Percentiles rank a stretch among this genome's conserved stretches.
phyloP scores from a whole-genome alignment of 2,888 invertebrate species.

The Epirrita christyi region DNA sequence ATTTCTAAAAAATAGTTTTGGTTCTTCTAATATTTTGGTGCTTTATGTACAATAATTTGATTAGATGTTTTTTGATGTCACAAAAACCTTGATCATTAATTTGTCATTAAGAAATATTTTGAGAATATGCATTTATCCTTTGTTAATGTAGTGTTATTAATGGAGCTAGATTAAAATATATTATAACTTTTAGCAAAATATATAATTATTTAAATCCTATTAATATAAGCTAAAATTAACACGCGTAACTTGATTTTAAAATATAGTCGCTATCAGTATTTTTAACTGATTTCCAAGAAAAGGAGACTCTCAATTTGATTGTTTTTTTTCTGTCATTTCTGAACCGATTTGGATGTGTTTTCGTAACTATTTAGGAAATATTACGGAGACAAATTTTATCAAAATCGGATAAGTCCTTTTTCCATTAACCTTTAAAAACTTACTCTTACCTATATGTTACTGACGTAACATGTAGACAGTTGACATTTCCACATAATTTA shows the following conservation, averaged over 20 bases:
- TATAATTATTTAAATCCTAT: conserved; percentile 27
- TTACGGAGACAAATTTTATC: too few relatives aligned
- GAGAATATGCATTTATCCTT: conserved; percentile 75
- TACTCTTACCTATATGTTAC: too few relatives aligned
- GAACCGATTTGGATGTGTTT: too few relatives aligned
- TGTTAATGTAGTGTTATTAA: conserved; percentile 64
- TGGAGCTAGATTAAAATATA: conserved; percentile 46
- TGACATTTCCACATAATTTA: too few relatives aligned
- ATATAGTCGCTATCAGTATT: background rate
- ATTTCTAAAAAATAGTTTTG: background rate
- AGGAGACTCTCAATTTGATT: too few relatives aligned
- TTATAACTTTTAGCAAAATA: conserved; percentile 45
- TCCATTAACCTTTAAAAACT: too few relatives aligned
- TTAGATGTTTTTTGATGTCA: conserved; percentile 27
- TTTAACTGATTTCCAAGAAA: too few relatives aligned
- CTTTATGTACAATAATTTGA: conserved; percentile 18
- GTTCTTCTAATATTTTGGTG: conserved; percentile 22
- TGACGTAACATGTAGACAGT: too few relatives aligned
- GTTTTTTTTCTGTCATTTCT: too few relatives aligned
- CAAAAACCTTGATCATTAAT: conserved; percentile 23
- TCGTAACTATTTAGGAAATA: too few relatives aligned
- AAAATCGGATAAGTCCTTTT: too few relatives aligned
- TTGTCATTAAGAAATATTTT: conserved; percentile 55
- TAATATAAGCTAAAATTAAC: conserved; percentile 19
- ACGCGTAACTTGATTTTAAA: conserved; percentile 2